phyloP scores from a whole-genome alignment of 2,888 invertebrate species.

The Monochamus alternatus region DNA sequence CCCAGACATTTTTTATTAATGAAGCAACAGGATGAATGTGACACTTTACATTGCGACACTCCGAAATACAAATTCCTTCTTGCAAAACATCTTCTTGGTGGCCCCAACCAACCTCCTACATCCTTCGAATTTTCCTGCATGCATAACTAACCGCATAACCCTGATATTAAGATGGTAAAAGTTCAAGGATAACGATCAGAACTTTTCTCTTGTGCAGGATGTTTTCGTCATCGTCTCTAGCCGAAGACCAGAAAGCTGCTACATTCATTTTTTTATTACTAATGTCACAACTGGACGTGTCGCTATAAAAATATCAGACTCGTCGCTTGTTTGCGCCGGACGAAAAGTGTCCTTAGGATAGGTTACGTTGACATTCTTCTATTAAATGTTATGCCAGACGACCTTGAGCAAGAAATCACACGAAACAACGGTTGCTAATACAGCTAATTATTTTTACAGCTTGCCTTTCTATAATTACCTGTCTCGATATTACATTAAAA shows the following conservation, averaged over 20 bases:
- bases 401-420: neutral
- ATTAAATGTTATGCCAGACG: slow-evolving; percentile 2
- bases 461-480: slow-evolving; percentile 1
- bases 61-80: too few relatives aligned
- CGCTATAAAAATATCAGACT: neutral
- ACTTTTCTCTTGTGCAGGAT: slow-evolving; percentile 6
- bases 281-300: neutral
- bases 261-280: neutral
- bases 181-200: slow-evolving; percentile 12
- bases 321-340: neutral
- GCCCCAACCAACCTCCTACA: neutral
- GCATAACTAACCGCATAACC: slow-evolving; percentile 10
- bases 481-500: neutral
- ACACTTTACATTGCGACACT: too few relatives aligned
- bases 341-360: slow-evolving; percentile 13
- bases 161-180: slow-evolving; percentile 19
- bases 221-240: neutral
- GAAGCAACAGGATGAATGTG: too few relatives aligned
- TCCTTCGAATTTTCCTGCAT: neutral
- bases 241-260: too few relatives aligned
- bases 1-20: too few relatives aligned
- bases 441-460: neutral
- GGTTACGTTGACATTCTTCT: slow-evolving; percentile 12
- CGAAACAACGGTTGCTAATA: slow-evolving; percentile 10
- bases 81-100: too few relatives aligned